These are phyloP conservation scores for Microctenopoma lineatum DNA, from an alignment of 2,797 vertebrate species.

Conservation along the genomic window DNA sequence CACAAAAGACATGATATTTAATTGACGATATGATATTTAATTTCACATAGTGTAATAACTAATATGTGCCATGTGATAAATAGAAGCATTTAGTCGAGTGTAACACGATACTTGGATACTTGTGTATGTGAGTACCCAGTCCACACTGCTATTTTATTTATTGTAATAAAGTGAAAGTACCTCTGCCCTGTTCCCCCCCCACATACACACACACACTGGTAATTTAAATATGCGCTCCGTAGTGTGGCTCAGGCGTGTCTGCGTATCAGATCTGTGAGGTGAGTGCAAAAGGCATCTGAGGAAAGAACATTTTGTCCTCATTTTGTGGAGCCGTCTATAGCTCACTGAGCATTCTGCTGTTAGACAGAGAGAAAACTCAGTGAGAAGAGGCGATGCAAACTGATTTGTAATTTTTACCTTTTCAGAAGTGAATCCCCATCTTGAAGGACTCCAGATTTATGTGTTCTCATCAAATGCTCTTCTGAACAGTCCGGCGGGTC, in stretches of 20 bases:
- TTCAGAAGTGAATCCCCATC: neutral
- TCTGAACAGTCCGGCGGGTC: too few relatives aligned
- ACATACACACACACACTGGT: neutral
- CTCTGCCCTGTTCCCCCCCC: too few relatives aligned
- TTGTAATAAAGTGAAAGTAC: too few relatives aligned
- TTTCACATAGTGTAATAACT: neutral
- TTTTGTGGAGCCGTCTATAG: slow-evolving; percentile 3
- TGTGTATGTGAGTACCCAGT: too few relatives aligned
- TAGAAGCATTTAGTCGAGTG: neutral
- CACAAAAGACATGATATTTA: too few relatives aligned
- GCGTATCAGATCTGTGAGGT: slow-evolving; percentile 16
- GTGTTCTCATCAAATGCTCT: too few relatives aligned
- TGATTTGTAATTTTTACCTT: neutral
- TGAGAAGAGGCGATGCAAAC: neutral
- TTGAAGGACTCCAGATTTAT: neutral
- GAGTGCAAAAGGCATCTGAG: neutral
- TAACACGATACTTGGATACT: neutral
- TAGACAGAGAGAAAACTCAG: neutral
- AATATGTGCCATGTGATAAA: neutral
- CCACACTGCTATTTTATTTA: too few relatives aligned
- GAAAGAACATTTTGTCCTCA: slow-evolving; percentile 49
- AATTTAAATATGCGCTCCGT: neutral
- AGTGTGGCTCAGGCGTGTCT: slow-evolving; percentile 10
- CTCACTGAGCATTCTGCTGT: slow-evolving; percentile 18
- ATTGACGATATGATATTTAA: neutral